Evolutionary conservation across 2,888 invertebrate species (phyloP).

Genomic region (Chironomus riparius): DNA sequence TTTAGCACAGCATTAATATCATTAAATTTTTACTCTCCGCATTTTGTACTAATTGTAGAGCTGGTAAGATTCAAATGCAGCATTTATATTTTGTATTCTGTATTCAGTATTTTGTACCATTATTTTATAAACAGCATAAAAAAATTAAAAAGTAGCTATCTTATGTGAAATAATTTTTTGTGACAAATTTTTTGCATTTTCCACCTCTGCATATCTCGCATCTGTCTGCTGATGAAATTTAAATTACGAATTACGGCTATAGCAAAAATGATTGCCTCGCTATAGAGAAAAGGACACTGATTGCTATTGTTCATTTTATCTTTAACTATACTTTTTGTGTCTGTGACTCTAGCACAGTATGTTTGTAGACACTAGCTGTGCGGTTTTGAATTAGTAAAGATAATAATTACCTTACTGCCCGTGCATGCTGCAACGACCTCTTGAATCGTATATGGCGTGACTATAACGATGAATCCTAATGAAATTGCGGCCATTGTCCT

Average conservation of each 20-base stretch:
- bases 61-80: no score
- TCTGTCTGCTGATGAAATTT: background rate
- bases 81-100: no score
- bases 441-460: slow-evolving; percentile 84
- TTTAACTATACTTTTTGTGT: no score
- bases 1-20: no score
- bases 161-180: no score
- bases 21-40: no score
- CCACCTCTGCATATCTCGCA: no score
- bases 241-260: background rate
- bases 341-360: background rate
- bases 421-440: slow-evolving; percentile 86
- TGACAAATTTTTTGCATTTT: no score
- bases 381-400: background rate
- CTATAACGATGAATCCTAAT: slow-evolving; percentile 81
- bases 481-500: slow-evolving; percentile 89
- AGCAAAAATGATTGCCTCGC: background rate
- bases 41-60: no score
- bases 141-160: no score
- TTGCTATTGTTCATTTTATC: background rate
- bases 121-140: no score
- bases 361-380: background rate
- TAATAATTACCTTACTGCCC: slow-evolving; percentile 57
- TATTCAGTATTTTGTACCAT: no score
- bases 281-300: background rate